Conservation (phyloP, 2,797 vertebrate genomes). For the Sebastes trivittatus region DNA sequence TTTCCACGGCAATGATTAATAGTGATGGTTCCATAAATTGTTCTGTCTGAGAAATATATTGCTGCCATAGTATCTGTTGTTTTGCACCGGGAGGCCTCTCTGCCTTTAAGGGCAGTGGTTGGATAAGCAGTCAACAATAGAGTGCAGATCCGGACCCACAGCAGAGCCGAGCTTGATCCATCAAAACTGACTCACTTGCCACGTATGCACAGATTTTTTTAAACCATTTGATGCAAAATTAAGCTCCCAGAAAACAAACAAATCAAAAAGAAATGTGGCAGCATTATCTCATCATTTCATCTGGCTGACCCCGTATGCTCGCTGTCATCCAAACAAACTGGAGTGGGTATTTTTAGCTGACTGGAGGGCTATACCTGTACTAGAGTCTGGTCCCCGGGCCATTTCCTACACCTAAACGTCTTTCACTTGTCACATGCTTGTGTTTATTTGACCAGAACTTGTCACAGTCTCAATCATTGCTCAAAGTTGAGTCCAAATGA, state of each 20-base stretch:
- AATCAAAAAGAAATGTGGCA: neutral
- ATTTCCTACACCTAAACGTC: neutral
- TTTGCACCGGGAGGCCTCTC: conserved; percentile 41
- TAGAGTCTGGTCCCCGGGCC: neutral
- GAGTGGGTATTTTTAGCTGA: conserved; percentile 23
- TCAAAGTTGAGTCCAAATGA: neutral
- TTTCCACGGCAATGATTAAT: conserved; percentile 67
- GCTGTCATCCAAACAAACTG: conserved; percentile 19
- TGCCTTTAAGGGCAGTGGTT: conserved; percentile 41
- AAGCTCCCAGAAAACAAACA: conserved; percentile 6
- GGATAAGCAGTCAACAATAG: conserved; percentile 34
- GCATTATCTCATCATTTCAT: conserved; percentile 21
- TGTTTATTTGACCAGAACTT: neutral
- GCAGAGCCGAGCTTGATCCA: neutral
- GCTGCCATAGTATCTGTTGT: conserved; percentile 61
- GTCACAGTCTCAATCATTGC: neutral
- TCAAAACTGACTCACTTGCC: neutral
- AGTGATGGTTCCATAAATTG: conserved; percentile 74
- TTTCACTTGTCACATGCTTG: conserved; percentile 9
- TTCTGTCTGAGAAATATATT: conserved; percentile 61
- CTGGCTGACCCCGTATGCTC: neutral
- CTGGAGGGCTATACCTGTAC: neutral
- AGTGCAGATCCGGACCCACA: conserved; percentile 1
- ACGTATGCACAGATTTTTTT: neutral
- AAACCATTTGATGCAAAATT: conserved; percentile 12